Evolutionary conservation across 2,888 invertebrate genomes (phyloP).

Genomic region (Arenicola marina): DNA sequence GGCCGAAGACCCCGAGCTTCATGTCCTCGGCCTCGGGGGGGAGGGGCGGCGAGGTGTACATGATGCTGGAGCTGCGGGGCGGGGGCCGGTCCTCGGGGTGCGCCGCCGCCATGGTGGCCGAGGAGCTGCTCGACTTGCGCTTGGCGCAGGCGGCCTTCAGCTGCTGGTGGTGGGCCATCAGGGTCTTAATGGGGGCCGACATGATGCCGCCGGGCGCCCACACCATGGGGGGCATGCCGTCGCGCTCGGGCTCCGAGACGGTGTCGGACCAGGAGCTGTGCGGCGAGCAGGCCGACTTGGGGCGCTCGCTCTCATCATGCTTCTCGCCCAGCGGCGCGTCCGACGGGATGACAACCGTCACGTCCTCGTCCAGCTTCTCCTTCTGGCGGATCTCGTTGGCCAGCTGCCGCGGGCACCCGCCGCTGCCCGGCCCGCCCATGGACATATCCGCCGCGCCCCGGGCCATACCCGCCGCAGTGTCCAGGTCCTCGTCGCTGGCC

Average conservation of each 20-base stretch:
- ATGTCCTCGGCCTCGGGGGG: not conserved
- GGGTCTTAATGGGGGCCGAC: conserved; percentile 38
- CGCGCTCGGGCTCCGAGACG: conserved; percentile 28
- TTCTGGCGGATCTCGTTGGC: conserved; percentile 40
- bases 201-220: conserved; percentile 47
- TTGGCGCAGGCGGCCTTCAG: not conserved
- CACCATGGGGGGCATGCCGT: conserved; percentile 30
- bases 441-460: too few relatives aligned
- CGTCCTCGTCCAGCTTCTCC: conserved; percentile 45
- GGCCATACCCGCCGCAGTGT: not conserved
- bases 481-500: not conserved
- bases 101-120: too few relatives aligned
- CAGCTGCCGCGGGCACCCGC: too few relatives aligned
- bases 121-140: not conserved
- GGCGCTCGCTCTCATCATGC: conserved; percentile 3
- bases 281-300: conserved; percentile 18
- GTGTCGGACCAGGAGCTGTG: conserved; percentile 34
- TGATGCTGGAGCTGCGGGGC: not conserved
- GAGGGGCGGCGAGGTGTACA: not conserved
- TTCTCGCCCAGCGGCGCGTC: conserved; percentile 27
- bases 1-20: not conserved
- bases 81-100: too few relatives aligned
- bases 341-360: conserved; percentile 51
- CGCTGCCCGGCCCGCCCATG: too few relatives aligned
- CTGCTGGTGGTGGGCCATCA: conserved; percentile 10